Conservation (phyloP, 2,797 vertebrate species). For the Cheirogaleus major region DNA sequence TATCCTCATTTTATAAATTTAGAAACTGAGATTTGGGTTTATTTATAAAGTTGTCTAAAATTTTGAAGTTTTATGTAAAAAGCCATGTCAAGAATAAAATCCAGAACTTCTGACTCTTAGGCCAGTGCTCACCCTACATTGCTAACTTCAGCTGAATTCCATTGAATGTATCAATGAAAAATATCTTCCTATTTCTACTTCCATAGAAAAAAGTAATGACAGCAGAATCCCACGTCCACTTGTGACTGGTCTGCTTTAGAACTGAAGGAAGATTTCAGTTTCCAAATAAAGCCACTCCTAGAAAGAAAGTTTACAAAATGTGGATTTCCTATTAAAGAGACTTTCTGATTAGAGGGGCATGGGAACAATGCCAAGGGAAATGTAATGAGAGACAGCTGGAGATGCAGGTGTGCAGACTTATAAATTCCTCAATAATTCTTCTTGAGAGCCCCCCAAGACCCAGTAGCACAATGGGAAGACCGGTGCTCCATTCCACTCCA, state of each 20-base stretch:
- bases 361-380: background rate
- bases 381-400: conserved; percentile 24
- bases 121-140: background rate
- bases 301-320: conserved; percentile 33
- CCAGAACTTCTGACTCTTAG: background rate
- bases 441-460: background rate
- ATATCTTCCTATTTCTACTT: background rate
- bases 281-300: conserved; percentile 21
- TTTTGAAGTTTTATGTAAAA: background rate
- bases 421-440: background rate
- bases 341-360: conserved; percentile 4
- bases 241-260: background rate
- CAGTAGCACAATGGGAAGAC: background rate
- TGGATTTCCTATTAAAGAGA: conserved; percentile 34
- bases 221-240: background rate
- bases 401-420: conserved; percentile 34
- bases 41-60: background rate
- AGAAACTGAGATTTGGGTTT: background rate
- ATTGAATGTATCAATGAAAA: background rate
- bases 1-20: background rate
- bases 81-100: background rate
- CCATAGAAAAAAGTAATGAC: background rate
- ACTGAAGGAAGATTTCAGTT: background rate
- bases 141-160: background rate
- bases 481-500: background rate